These are phyloP conservation scores for Brachypodius melanocephalos DNA, from an alignment of 2,113 vertebrate species.

Conservation along the genomic window DNA sequence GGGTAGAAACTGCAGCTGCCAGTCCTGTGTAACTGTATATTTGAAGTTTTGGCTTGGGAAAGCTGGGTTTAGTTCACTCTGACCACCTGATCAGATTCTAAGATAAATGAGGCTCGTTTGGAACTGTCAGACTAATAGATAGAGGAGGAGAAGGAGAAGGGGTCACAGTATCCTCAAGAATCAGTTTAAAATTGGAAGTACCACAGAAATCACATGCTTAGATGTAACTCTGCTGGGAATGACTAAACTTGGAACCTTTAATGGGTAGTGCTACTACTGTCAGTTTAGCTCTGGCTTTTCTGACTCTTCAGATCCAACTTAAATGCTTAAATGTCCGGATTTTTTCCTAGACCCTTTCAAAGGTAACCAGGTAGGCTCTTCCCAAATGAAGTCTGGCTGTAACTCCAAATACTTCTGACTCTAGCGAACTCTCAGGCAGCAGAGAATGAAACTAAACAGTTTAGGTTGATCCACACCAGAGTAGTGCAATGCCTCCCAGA, in stretches of 20 bases:
- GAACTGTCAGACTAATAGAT: not conserved
- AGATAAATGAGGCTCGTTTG: not conserved
- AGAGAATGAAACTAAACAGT: not conserved
- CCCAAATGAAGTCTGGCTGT: not conserved
- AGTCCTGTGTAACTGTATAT: not conserved
- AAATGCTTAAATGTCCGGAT: rapidly evolving
- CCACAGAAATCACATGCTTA: not conserved
- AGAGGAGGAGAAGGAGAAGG: not conserved
- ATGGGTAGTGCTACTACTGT: not conserved
- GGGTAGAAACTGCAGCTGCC: not conserved
- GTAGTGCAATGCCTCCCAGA: not conserved
- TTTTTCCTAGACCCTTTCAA: not conserved
- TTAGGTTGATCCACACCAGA: not conserved
- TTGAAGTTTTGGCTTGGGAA: not conserved
- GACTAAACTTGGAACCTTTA: not conserved
- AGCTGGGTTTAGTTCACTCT: not conserved
- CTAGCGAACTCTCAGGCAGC: not conserved
- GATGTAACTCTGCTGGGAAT: not conserved
- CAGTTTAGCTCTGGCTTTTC: not conserved
- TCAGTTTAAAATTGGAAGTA: not conserved
- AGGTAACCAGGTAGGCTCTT: not conserved
- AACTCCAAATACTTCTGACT: not conserved
- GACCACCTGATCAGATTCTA: not conserved
- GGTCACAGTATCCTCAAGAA: not conserved
- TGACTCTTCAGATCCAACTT: not conserved